These are phyloP conservation scores for pig (Sus scrofa) DNA, from an alignment of 2,113 vertebrate species.

Conservation along the genomic window DNA sequence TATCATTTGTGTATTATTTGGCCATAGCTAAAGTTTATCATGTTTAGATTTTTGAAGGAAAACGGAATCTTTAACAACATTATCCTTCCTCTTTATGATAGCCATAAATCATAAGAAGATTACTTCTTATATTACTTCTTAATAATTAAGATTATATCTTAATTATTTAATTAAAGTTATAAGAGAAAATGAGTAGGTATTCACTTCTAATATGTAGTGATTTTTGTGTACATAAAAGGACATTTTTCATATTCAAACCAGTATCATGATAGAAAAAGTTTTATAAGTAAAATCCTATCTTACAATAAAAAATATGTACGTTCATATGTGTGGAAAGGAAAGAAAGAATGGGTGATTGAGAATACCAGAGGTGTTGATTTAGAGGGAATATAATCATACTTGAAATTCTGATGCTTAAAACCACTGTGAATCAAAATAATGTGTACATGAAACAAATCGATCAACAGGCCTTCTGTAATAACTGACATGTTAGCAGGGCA, in stretches of 20 bases:
- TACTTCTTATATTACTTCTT: no score
- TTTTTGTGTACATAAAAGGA: background rate
- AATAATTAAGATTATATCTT: conserved; percentile 4
- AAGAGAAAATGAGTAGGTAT: conserved; percentile 11
- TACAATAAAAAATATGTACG: background rate
- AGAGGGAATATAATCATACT: background rate
- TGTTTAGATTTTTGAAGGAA: background rate
- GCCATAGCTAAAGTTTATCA: conserved; percentile 23
- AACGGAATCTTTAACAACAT: background rate
- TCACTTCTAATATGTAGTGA: background rate
- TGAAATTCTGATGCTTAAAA: conserved; percentile 64
- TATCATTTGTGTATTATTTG: background rate
- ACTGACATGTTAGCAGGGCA: conserved; percentile 18
- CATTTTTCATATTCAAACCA: conserved; percentile 69
- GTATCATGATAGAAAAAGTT: background rate
- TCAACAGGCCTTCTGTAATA: conserved; percentile 30
- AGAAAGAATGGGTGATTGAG: background rate
- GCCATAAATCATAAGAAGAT: background rate
- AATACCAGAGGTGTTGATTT: background rate
- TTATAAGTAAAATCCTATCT: background rate
- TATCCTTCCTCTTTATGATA: background rate
- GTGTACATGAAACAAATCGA: conserved; percentile 30
- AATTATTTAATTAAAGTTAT: background rate
- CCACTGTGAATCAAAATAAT: conserved; percentile 56
- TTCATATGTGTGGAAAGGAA: background rate